These are phyloP conservation scores for Allophyes oxyacanthae DNA, from an alignment of 2,888 invertebrate species.

Conservation along the genomic window DNA sequence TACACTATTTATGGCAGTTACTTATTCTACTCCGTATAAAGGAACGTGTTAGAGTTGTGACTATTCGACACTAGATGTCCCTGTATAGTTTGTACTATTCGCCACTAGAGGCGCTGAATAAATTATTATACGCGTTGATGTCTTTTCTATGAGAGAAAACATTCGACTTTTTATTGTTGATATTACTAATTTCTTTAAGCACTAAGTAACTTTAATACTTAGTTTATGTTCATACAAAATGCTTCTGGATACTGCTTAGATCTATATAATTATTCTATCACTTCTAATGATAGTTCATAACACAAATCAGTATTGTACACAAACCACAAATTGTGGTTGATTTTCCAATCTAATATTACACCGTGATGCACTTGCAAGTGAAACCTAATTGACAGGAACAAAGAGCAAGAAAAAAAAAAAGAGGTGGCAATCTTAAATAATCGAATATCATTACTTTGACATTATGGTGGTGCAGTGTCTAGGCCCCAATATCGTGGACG, in stretches of 20 bases:
- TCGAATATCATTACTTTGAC: no score
- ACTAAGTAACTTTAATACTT: no score
- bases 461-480: no score
- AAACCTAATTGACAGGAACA: conserved; percentile 51
- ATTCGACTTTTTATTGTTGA: conserved; percentile 4
- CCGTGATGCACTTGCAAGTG: conserved; percentile 55
- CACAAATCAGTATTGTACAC: conserved; percentile 35
- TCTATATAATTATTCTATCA: conserved; percentile 14
- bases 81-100: not conserved
- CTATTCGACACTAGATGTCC: conserved; percentile 45
- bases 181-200: no score
- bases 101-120: conserved; percentile 13
- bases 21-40: conserved; percentile 11
- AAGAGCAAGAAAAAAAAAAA: conserved; percentile 25
- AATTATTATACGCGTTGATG: conserved; percentile 44
- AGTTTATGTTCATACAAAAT: no score
- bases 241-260: not conserved
- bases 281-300: not conserved
- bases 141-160: conserved; percentile 47
- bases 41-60: conserved; percentile 13
- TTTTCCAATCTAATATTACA: conserved; percentile 58
- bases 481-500: no score
- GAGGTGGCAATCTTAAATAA: no score
- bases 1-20: no score
- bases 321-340: conserved; percentile 57